phyloP scores from a whole-genome alignment of 2,113 vertebrate species.

The Catagonus wagneri region DNA sequence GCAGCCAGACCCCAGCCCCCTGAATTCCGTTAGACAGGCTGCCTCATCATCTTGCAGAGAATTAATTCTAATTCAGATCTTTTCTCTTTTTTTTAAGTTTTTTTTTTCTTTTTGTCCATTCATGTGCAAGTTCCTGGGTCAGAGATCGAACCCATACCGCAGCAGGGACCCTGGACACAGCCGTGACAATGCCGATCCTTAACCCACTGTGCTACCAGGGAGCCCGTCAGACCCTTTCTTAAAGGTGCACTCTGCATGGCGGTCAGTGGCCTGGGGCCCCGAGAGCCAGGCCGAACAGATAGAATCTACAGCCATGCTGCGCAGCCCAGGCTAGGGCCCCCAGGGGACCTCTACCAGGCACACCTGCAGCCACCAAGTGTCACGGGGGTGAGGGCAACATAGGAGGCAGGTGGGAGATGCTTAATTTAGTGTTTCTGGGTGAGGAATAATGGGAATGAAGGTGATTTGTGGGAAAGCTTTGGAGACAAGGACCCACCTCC shows the following conservation, averaged over 20 bases:
- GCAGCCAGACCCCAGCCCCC: background rate
- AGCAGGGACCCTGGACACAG: too few relatives aligned
- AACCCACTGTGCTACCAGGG: too few relatives aligned
- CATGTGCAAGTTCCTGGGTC: too few relatives aligned
- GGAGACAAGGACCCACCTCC: background rate
- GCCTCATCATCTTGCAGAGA: background rate
- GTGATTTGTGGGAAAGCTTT: background rate
- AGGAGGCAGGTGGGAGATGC: background rate
- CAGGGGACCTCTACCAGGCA: background rate
- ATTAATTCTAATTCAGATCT: background rate
- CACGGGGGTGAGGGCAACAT: too few relatives aligned
- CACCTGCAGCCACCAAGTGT: background rate
- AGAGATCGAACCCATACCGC: too few relatives aligned
- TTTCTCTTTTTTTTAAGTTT: background rate
- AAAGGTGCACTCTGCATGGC: background rate
- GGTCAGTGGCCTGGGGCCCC: background rate
- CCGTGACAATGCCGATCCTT: too few relatives aligned
- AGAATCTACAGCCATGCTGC: background rate
- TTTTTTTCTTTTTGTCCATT: too few relatives aligned
- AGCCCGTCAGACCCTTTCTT: background rate
- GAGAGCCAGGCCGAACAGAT: background rate
- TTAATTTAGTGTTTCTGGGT: background rate
- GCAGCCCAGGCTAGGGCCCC: background rate
- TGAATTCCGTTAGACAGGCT: background rate
- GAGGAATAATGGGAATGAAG: background rate